Evolutionary conservation across 2,113 vertebrate species (phyloP).

Genomic region (Eulemur macaco): DNA sequence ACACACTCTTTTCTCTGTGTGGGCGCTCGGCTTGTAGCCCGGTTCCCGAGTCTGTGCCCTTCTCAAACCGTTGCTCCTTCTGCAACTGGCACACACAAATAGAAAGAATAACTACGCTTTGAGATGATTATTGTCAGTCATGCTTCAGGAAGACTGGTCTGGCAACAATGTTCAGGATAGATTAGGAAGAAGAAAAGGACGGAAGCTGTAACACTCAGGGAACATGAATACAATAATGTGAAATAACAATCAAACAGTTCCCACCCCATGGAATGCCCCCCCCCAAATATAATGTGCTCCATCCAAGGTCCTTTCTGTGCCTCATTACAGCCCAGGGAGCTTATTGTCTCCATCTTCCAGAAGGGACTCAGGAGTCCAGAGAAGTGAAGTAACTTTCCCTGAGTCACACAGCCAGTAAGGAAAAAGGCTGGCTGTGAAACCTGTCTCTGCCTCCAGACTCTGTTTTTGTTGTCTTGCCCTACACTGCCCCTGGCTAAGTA

Average conservation of each 20-base stretch:
- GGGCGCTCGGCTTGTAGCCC: no score
- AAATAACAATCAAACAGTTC: not conserved
- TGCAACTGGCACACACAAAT: accelerated
- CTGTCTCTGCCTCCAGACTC: not conserved
- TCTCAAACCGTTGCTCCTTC: accelerated
- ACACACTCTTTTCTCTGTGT: accelerated
- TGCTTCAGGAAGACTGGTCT: not conserved
- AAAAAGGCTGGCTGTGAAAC: not conserved
- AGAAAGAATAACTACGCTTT: not conserved
- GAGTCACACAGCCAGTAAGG: not conserved
- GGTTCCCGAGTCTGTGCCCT: accelerated
- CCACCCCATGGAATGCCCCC: accelerated
- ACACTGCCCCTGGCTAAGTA: accelerated
- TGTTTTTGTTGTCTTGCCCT: not conserved
- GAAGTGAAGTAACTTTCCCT: not conserved
- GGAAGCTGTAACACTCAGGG: not conserved
- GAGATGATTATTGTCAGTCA: not conserved
- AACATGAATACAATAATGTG: accelerated
- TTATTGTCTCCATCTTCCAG: not conserved
- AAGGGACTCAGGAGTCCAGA: not conserved
- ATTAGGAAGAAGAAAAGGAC: not conserved
- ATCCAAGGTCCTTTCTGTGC: not conserved
- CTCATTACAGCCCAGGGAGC: accelerated
- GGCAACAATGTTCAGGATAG: not conserved
- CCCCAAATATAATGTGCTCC: accelerated